Evolutionary conservation across 2,113 vertebrate genomes (phyloP).

Genomic region (Suncus etruscus): DNA sequence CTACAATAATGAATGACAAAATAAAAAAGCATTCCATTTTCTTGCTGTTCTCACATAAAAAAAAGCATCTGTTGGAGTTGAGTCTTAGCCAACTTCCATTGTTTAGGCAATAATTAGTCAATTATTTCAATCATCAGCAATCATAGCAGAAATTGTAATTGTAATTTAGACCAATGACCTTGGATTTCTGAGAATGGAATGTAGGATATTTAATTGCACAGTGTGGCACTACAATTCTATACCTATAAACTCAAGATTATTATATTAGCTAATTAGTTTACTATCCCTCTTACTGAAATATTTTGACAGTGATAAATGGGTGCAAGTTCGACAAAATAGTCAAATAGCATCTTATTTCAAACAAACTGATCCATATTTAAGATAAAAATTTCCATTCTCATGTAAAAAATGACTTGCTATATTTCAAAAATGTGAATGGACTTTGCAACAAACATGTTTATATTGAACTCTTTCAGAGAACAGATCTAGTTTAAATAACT

Average conservation of each 20-base stretch:
- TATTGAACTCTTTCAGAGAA: slow-evolving; percentile 20
- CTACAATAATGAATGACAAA: slow-evolving; percentile 75
- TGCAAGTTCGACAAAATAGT: slow-evolving; percentile 37
- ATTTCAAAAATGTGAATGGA: slow-evolving; percentile 38
- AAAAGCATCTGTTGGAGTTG: slow-evolving; percentile 76
- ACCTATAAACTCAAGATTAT: slow-evolving; percentile 59
- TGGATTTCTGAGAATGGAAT: slow-evolving; percentile 70
- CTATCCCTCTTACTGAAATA: slow-evolving; percentile 34
- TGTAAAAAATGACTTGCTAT: slow-evolving; percentile 54
- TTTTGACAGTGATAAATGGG: slow-evolving; percentile 59
- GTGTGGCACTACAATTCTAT: slow-evolving; percentile 66
- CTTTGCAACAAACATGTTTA: slow-evolving; percentile 48
- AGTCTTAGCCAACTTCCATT: slow-evolving; percentile 69
- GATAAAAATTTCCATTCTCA: slow-evolving; percentile 39
- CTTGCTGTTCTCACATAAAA: slow-evolving; percentile 72
- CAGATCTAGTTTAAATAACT: slow-evolving; percentile 55
- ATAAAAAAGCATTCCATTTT: slow-evolving; percentile 64
- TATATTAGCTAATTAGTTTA: slow-evolving; percentile 58
- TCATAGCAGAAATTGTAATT: slow-evolving; percentile 72
- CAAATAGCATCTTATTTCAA: slow-evolving; percentile 57
- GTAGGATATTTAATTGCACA: slow-evolving; percentile 65
- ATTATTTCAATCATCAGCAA: slow-evolving; percentile 68
- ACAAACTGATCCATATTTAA: slow-evolving; percentile 1
- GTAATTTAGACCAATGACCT: slow-evolving; percentile 71
- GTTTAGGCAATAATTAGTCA: slow-evolving; percentile 77